Conservation (phyloP, 2,888 invertebrate genomes). For the Vannuccia rotundouncinata region DNA sequence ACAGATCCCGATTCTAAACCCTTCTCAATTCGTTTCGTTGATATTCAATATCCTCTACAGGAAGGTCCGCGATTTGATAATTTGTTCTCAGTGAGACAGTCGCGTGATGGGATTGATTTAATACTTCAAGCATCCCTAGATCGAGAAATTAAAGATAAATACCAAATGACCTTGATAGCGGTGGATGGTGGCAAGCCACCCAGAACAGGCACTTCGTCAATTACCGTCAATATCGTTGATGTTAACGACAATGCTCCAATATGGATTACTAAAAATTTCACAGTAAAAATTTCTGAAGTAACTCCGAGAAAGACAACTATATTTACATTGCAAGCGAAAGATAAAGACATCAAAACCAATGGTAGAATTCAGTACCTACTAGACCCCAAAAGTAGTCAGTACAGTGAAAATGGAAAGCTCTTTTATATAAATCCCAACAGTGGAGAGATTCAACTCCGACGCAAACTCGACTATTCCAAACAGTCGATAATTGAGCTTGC, state of each 20-base stretch:
- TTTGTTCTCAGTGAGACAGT: background rate
- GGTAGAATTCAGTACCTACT: conserved; percentile 13
- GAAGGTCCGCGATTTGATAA: background rate
- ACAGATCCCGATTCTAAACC: conserved; percentile 22
- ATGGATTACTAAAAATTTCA: conserved; percentile 27
- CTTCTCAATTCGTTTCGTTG: conserved; percentile 6
- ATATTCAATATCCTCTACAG: background rate
- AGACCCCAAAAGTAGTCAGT: background rate
- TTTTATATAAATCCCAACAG: conserved; percentile 3
- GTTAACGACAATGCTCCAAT: conserved; percentile 25
- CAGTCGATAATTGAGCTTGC: background rate
- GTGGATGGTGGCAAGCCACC: conserved; percentile 14
- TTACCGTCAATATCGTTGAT: conserved; percentile 11
- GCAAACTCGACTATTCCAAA: background rate
- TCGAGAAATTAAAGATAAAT: conserved; percentile 21
- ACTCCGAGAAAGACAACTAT: background rate
- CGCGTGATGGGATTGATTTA: conserved; percentile 5
- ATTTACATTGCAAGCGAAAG: conserved; percentile 19
- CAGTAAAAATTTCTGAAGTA: conserved; percentile 10
- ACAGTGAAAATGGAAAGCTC: background rate
- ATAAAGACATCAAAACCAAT: conserved; percentile 12
- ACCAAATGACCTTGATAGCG: background rate
- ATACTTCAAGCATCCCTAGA: background rate
- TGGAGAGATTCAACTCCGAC: conserved; percentile 17
- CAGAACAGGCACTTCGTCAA: conserved; percentile 5